Conservation (phyloP, 2,797 vertebrate species). For the Pangasius macronema region DNA sequence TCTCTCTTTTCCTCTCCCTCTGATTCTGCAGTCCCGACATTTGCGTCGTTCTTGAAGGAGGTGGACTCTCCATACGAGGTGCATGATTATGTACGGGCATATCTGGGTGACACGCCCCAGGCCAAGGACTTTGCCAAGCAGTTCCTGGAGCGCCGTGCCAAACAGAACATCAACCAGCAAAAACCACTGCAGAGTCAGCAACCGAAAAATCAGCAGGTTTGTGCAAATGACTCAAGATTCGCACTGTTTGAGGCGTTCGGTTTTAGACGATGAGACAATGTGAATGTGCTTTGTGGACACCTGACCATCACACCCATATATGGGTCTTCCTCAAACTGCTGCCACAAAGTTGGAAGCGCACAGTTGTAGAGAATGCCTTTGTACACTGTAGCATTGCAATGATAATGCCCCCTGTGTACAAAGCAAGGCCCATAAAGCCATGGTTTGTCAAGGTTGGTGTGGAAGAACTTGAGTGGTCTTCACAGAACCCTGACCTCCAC, state of each 20-base stretch:
- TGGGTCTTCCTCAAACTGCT: neutral
- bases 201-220: conserved; percentile 73
- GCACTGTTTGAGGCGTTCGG: neutral
- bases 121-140: conserved; percentile 99
- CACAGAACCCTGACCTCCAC: no score
- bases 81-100: conserved; percentile 96
- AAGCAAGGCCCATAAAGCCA: neutral
- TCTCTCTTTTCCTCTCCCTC: neutral
- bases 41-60: conserved; percentile 98
- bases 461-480: no score
- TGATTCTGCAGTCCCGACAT: conserved; percentile 87
- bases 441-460: neutral
- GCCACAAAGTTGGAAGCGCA: neutral
- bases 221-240: neutral
- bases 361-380: neutral
- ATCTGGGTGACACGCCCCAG: conserved; percentile 95
- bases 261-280: neutral
- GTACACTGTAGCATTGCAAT: neutral
- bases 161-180: conserved; percentile 93
- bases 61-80: conserved; percentile 98
- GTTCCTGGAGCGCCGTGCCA: conserved; percentile 98
- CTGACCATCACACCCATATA: neutral
- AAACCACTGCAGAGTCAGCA: conserved; percentile 80
- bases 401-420: no score
- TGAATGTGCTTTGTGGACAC: neutral